Evolutionary conservation across 2,797 vertebrate genomes (phyloP), one percentile per base, ranked within the genome.

Genomic region (Cyprinella venusta): DNA sequence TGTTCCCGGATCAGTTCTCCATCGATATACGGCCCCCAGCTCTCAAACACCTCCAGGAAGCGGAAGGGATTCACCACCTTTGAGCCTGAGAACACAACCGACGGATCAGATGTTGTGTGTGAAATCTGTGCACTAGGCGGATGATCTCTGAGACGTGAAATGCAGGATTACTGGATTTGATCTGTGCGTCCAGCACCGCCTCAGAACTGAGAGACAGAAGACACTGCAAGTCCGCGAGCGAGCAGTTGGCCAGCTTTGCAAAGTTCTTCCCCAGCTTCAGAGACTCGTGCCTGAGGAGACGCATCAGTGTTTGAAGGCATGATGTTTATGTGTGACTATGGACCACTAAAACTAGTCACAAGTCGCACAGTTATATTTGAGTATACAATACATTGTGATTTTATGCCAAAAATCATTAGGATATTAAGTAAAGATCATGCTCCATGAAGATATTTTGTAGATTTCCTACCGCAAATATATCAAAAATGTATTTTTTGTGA

Each of bases 1-100:
- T 94, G 93, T 82, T 95, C 94, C 82, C 90, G 90, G 52, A 95
- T 93, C 24, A 95, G 74, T 54, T 92, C 90, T 10, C 92, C 93
- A 0, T 95, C 94, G 0, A 95, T 87, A 6, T 87, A 86, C 0
- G 94, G 94, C 40, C 94, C 94, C 94, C 94, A 95, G 0, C 90
- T 94, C 90, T 95, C 93, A 87, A 95, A 95, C n/a, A 91, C 86
- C 87, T 95, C 94, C 88, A 95, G 90, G 82, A 95, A 94, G 77
- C 90, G 87, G 86, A 95, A 94, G 0, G 93, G 94, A 84, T 95
- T 95, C 69, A 95, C 86, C 9, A 94, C 52, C 85, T 91, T 93
- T 16, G 92, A 92, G 80, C 92, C 94, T 95, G 88, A 40, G 45
- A 38, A 80, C 67, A 77, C 59, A 64, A 8, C 5, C 2, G 50